Percentiles rank a stretch among this genome's conserved stretches.
Evolutionary conservation across 2,888 invertebrate species (phyloP).

Genomic region (Sesia apiformis): DNA sequence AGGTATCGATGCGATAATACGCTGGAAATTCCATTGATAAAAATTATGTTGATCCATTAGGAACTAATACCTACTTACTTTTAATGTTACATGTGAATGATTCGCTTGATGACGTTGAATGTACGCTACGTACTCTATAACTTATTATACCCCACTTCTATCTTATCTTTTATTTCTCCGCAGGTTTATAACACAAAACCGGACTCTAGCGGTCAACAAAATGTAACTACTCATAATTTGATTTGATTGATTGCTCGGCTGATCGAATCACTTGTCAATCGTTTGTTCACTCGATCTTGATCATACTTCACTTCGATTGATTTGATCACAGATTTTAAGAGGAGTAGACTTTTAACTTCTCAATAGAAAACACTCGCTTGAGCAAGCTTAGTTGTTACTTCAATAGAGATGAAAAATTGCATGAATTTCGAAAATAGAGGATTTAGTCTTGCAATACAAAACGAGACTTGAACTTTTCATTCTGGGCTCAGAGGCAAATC

Average conservation of each 20-base stretch:
- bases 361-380: conserved; percentile 45
- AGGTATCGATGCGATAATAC: no score
- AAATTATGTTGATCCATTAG: no score
- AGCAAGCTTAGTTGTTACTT: conserved; percentile 39
- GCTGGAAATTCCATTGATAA: no score
- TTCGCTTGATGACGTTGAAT: conserved; percentile 44
- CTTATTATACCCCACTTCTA: conserved; percentile 57
- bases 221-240: conserved; percentile 68
- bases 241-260: conserved; percentile 58
- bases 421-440: conserved; percentile 42
- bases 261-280: conserved; percentile 60
- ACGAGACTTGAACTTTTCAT: conserved; percentile 47
- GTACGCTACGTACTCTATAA: conserved; percentile 41
- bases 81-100: neutral
- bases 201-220: conserved; percentile 74
- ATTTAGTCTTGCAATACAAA: conserved; percentile 5
- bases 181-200: conserved; percentile 76
- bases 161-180: conserved; percentile 69
- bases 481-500: conserved; percentile 34
- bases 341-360: conserved; percentile 46
- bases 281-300: conserved; percentile 59
- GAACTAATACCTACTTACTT: neutral
- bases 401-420: conserved; percentile 35
- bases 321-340: conserved; percentile 51
- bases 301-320: conserved; percentile 59